Conservation (phyloP, 2,113 vertebrate genomes). For the Malurus cyaneus region DNA sequence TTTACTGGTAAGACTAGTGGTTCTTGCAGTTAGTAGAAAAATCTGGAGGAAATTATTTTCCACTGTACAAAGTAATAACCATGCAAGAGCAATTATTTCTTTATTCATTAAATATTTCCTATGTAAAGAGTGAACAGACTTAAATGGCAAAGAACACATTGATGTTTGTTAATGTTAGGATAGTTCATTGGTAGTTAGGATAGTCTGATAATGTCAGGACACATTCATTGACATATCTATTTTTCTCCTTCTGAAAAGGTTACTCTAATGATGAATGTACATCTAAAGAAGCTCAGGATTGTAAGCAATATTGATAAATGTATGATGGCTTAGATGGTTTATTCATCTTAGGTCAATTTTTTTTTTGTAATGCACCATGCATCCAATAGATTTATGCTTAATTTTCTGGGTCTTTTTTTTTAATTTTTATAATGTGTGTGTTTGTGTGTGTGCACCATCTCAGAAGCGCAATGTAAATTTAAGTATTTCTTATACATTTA, state of each 20-base stretch:
- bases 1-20: background rate
- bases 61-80: background rate
- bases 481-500: background rate
- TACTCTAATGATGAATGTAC: background rate
- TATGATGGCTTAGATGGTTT: background rate
- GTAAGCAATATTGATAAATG: background rate
- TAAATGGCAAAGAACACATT: background rate
- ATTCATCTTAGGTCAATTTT: background rate
- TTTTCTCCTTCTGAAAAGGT: background rate
- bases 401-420: background rate
- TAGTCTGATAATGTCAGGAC: background rate
- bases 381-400: background rate
- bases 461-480: background rate
- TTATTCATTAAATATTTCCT: background rate
- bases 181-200: background rate
- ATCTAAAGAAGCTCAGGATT: background rate
- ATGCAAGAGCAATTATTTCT: background rate
- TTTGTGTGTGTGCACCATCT: background rate
- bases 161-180: background rate
- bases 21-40: background rate
- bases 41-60: background rate
- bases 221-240: background rate
- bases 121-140: background rate
- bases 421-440: accelerated
- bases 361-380: background rate